phyloP scores from a whole-genome alignment of 2,113 vertebrate genomes.

The Acanthisitta chloris region DNA sequence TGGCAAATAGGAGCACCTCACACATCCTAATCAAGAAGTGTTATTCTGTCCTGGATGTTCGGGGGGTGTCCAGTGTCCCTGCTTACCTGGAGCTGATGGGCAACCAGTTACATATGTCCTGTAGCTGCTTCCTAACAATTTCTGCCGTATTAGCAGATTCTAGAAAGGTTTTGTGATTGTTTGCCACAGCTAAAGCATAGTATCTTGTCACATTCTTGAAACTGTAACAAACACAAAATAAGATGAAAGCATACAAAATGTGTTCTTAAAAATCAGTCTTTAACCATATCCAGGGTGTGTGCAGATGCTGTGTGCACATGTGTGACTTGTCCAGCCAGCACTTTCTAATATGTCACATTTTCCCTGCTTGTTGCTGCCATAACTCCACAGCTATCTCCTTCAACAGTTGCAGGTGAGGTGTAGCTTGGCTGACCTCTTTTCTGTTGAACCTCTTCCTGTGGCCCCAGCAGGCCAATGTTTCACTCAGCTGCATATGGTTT shows the following conservation, averaged over 20 bases:
- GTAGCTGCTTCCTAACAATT: neutral
- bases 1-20: neutral
- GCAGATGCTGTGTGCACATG: neutral
- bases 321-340: neutral
- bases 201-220: neutral
- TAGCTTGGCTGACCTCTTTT: constrained; percentile 43
- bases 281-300: neutral
- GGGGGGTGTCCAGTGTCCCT: neutral
- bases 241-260: neutral
- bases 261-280: neutral
- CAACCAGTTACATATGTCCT: neutral
- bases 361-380: neutral
- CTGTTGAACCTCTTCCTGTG: neutral
- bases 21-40: neutral
- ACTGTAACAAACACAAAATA: neutral
- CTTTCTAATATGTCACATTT: neutral
- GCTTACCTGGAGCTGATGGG: neutral
- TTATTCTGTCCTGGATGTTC: neutral
- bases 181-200: neutral
- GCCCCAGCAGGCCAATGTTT: neutral
- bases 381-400: constrained; percentile 24
- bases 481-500: neutral
- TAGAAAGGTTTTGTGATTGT: neutral
- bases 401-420: constrained; percentile 42
- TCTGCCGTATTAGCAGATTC: neutral